phyloP scores from a whole-genome alignment of 1,140 invertebrate species.

The Lanistes nyassanus region DNA sequence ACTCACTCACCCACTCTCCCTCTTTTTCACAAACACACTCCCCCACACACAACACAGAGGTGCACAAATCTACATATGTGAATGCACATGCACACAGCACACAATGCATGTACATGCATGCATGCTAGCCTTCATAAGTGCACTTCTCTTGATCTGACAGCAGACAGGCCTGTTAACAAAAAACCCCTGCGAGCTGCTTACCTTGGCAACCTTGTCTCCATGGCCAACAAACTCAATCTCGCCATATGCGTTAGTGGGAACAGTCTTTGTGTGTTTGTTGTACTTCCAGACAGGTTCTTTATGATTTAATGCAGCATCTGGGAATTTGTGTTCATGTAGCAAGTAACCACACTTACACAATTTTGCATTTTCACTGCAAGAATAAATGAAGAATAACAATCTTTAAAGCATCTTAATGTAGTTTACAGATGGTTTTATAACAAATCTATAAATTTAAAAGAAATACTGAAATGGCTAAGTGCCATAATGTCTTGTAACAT shows the following conservation, averaged over 20 bases:
- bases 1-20: background rate
- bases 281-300: constrained; percentile 28
- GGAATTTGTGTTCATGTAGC: constrained; percentile 19
- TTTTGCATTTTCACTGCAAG: constrained; percentile 15
- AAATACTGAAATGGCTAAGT: too few relatives aligned
- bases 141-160: background rate
- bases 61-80: background rate
- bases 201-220: constrained; percentile 51
- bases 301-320: background rate
- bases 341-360: constrained; percentile 40
- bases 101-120: background rate
- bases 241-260: constrained; percentile 57
- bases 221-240: constrained; percentile 59
- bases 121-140: background rate
- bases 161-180: background rate
- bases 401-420: too few relatives aligned
- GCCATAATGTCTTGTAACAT: too few relatives aligned
- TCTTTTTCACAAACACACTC: background rate
- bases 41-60: background rate
- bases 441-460: too few relatives aligned
- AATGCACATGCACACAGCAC: background rate
- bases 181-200: constrained; percentile 12
- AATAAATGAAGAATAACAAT: background rate
- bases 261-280: constrained; percentile 25
- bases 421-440: too few relatives aligned